Base-by-base conservation (phyloP, 2,797 vertebrate species). In the Novumbra hubbsi region DNA sequence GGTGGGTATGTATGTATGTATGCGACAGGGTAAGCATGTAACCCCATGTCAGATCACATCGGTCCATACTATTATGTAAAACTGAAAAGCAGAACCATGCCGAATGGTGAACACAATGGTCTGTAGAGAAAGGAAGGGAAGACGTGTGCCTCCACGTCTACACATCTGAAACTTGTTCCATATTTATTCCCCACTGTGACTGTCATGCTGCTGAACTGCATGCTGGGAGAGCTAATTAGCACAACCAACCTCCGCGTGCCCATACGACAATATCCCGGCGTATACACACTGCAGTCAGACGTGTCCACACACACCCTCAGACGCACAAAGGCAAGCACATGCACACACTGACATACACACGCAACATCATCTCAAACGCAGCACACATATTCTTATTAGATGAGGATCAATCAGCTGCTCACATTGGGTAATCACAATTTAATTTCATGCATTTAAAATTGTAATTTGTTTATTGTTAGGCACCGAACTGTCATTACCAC, bases 201-300 rank as follows among this genome's bases (percentile, higher is more conserved):
- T 89, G 86, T 86, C 82, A 86, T 89, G 90, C 86, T 89, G 87
- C 85, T 90, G 69, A 91, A 89, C 52, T 70, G 84, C 92, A 91
- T 91, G 92, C 91, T 92, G 92, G 81, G 90, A 91, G 89, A 92
- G 90, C 89, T 93, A 93, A 93, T 93, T 94, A 93, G 90, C 89
- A 84, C 86, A 84, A 87, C 84, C 87, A 86, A 92, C 89, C 88
- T 90, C 89, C 83, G 83, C 87, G 87, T 82, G 80, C 88, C 88
- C 84, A 85, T 81, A 89, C 81, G 83, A 84, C 86, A 84, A 86
- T 83, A 88, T 89, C 81, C 68, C 3, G 74, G 78, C 76, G 82
- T 83, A 86, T 85, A 83, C 83, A 87, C 83, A 74, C 78, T 80
- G 75, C 76, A 84, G 80, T 86, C 77, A 86, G 80, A 62, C 24